A percentile compares a stretch with the other conserved stretches of the same genome.
Conservation (phyloP, 2,797 vertebrate genomes). For the Xenops minutus region DNA sequence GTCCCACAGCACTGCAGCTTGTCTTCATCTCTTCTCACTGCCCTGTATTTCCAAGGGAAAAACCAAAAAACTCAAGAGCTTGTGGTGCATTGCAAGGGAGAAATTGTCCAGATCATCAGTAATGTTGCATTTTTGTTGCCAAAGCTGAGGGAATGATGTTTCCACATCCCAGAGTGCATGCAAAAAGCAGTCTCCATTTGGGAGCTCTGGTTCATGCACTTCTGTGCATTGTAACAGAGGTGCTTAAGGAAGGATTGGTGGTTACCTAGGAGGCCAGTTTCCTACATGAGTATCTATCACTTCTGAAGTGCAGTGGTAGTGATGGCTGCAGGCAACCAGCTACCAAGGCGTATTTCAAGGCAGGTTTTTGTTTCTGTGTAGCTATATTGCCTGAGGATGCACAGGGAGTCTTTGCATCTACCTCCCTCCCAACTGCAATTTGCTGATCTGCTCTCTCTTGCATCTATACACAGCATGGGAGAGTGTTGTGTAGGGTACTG, state of each 20-base stretch:
- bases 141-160: neutral
- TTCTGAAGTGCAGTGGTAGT: neutral
- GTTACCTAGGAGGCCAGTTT: neutral
- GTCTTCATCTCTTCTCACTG: neutral
- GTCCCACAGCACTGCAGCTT: neutral
- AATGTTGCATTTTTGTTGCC: neutral
- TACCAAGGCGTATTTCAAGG: neutral
- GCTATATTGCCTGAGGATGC: neutral
- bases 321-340: neutral
- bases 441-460: fast-evolving
- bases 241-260: neutral
- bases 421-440: neutral
- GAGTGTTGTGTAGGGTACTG: neutral
- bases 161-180: neutral
- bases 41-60: neutral
- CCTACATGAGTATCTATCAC: neutral
- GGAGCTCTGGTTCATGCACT: fast-evolving
- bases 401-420: neutral
- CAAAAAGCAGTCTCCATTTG: neutral
- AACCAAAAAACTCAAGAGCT: neutral
- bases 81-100: neutral
- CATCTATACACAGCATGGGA: neutral
- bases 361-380: neutral
- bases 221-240: neutral
- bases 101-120: neutral